A percentile compares a stretch with the other conserved stretches of the same genome.
Evolutionary conservation across 2,797 vertebrate genomes (phyloP).

Genomic region (Carduelis carduelis): DNA sequence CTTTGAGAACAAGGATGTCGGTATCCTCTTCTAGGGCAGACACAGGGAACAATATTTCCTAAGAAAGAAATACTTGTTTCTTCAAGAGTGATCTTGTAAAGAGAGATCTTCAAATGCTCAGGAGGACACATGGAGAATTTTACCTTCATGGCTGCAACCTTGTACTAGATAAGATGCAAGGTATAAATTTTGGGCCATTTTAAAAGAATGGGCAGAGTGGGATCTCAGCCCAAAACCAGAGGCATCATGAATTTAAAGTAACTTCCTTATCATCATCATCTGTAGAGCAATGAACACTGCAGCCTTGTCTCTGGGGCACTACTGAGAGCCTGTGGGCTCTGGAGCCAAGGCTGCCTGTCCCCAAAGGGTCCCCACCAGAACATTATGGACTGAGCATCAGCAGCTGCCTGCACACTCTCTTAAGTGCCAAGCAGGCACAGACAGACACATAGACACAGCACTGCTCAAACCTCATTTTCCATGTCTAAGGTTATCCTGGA

Average conservation of each 20-base stretch:
- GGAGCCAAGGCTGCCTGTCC: background rate
- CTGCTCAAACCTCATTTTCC: background rate
- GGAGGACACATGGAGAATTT: background rate
- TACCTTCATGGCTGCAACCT: background rate
- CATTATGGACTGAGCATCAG: background rate
- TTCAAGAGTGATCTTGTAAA: background rate
- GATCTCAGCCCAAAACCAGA: background rate
- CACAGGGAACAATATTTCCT: background rate
- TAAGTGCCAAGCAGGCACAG: background rate
- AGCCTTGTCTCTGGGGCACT: background rate
- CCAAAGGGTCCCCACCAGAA: background rate
- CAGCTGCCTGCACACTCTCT: background rate
- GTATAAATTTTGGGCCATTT: background rate
- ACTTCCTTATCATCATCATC: background rate
- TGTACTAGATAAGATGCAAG: background rate
- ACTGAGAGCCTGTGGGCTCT: background rate
- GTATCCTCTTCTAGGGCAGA: background rate
- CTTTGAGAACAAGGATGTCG: background rate
- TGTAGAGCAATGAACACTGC: background rate
- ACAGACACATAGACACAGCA: background rate
- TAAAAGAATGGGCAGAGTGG: background rate
- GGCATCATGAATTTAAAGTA: background rate
- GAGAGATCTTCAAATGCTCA: background rate
- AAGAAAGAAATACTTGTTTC: background rate
- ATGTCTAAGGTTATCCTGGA: background rate